Conservation (phyloP, 2,888 invertebrate species). For the Cynaeus angustus region DNA sequence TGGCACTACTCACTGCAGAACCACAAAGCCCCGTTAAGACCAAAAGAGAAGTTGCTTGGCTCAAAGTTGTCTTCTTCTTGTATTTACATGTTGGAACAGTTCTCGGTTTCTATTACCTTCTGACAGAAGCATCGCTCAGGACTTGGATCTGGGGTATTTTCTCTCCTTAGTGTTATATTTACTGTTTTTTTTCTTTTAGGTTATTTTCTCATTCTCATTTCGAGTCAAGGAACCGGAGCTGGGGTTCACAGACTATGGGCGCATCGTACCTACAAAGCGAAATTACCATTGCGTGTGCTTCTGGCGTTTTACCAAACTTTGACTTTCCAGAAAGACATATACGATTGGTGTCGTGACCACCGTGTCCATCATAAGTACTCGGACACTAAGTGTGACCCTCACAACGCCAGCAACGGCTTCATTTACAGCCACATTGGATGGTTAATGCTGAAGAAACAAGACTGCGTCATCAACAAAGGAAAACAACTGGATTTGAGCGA, state of each 20-base stretch:
- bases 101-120: not conserved
- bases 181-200: not conserved
- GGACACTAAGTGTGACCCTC: constrained; percentile 90
- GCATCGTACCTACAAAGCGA: constrained; percentile 88
- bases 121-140: not conserved
- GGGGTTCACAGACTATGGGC: constrained; percentile 97
- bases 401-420: constrained; percentile 85
- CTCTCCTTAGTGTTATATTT: not conserved
- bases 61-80: not conserved
- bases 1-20: not conserved
- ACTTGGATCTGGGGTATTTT: not conserved
- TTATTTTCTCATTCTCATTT: constrained; percentile 4
- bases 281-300: constrained; percentile 85
- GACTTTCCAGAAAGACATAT: constrained; percentile 91
- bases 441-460: constrained; percentile 90
- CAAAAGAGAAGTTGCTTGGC: constrained; percentile 15
- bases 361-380: constrained; percentile 92
- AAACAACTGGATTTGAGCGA: constrained; percentile 85
- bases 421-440: constrained; percentile 89
- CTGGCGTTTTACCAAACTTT: constrained; percentile 87
- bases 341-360: constrained; percentile 90
- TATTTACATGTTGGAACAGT: constrained; percentile 8
- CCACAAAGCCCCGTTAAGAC: too few relatives aligned
- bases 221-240: constrained; percentile 67
- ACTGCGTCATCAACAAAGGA: constrained; percentile 84